These are phyloP conservation scores for Channa argus DNA, from an alignment of 2,113 vertebrate genomes.

Conservation along the genomic window DNA sequence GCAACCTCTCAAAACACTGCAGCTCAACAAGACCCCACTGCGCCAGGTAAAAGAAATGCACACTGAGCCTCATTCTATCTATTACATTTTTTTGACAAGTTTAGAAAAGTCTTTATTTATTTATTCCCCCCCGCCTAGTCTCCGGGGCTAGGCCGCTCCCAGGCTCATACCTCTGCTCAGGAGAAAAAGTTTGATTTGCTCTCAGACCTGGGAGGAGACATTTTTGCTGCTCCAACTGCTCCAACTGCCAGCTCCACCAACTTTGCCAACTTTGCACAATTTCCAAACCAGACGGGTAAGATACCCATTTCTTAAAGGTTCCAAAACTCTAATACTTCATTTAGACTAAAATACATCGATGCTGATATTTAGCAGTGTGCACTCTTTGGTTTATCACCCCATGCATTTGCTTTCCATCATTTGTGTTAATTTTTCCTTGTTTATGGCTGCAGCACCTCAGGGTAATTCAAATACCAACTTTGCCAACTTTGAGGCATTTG, in stretches of 20 bases:
- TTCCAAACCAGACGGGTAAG: constrained; percentile 93
- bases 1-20: constrained; percentile 93
- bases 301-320: not conserved
- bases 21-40: constrained; percentile 93
- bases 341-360: not conserved
- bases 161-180: constrained; percentile 81
- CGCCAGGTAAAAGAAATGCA: constrained; percentile 86
- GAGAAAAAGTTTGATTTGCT: constrained; percentile 98
- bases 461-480: constrained; percentile 94
- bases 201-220: constrained; percentile 95
- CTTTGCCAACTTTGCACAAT: constrained; percentile 99
- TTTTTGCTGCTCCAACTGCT: constrained; percentile 89
- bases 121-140: constrained; percentile 69
- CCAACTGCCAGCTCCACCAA: constrained; percentile 89
- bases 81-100: not conserved
- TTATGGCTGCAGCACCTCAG: constrained; percentile 89
- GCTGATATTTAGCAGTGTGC: not conserved
- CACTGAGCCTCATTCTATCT: not conserved
- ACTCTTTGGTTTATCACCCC: constrained; percentile 79
- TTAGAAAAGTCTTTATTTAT: not conserved
- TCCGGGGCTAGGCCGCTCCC: constrained; percentile 82
- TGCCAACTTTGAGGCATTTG: constrained; percentile 99
- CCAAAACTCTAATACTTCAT: not conserved
- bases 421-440: constrained; percentile 82
- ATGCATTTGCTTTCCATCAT: constrained; percentile 40